Percentiles rank a stretch among this genome's conserved stretches.
Evolutionary conservation across 2,113 vertebrate species (phyloP).

Genomic region (Mohoua ochrocephala): DNA sequence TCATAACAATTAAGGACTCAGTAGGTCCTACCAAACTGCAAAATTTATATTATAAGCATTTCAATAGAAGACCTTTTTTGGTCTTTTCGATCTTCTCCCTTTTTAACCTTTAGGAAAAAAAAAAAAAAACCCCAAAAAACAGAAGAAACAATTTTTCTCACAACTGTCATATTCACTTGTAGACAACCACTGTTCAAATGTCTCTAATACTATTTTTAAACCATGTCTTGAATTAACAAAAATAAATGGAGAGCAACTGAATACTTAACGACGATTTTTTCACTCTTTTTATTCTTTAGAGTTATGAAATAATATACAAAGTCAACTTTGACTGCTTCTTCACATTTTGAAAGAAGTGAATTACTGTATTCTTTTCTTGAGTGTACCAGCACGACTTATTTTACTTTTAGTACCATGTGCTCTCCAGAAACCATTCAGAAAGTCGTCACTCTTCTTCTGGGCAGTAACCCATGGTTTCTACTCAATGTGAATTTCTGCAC

Average conservation of each 20-base stretch:
- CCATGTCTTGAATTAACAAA: not conserved
- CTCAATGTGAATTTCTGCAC: not conserved
- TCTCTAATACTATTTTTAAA: not conserved
- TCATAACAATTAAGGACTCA: not conserved
- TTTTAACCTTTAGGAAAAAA: not conserved
- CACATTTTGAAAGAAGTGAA: not conserved
- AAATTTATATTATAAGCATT: not conserved
- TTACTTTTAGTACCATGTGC: not conserved
- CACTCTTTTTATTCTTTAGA: not conserved
- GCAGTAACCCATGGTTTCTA: not conserved
- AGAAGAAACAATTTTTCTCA: not conserved
- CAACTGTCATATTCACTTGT: not conserved
- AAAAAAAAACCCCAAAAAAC: not conserved
- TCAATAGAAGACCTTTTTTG: not conserved
- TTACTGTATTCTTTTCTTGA: not conserved
- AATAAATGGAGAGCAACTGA: not conserved
- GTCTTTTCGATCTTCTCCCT: not conserved
- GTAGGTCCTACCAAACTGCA: not conserved
- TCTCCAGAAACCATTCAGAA: not conserved
- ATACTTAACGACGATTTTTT: not conserved
- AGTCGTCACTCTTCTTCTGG: not conserved
- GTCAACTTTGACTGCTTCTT: not conserved
- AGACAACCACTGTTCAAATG: not conserved
- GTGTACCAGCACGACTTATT: rapidly evolving
- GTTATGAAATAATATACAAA: not conserved